Percentiles rank a stretch among this genome's conserved stretches.
Evolutionary conservation across 1,140 invertebrate genomes (phyloP).

Genomic region (Radopholus similis): DNA sequence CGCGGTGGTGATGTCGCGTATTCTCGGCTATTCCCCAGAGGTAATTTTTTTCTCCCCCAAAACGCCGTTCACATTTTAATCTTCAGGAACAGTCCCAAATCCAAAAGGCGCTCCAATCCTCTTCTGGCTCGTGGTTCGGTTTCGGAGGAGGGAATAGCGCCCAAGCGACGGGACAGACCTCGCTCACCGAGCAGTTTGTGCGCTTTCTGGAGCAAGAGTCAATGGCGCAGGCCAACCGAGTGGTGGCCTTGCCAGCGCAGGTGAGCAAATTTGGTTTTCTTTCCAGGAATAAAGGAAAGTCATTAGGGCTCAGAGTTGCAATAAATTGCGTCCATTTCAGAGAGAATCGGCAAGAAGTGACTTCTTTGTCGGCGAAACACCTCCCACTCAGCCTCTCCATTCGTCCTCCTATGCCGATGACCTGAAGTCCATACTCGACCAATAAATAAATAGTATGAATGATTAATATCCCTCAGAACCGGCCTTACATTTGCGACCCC

Average conservation of each 20-base stretch:
- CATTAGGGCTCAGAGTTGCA: not conserved
- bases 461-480: no score
- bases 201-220: conserved; percentile 31
- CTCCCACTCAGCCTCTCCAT: not conserved
- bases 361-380: conserved; percentile 9
- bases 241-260: not conserved
- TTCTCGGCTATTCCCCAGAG: conserved; percentile 27
- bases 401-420: conserved; percentile 5
- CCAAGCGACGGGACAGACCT: not conserved
- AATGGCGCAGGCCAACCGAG: not conserved
- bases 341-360: not conserved
- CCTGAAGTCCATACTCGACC: conserved; percentile 13
- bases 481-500: no score
- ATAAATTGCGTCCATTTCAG: not conserved
- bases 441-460: no score
- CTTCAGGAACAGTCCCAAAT: conserved; percentile 29
- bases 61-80: conserved; percentile 8
- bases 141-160: not conserved
- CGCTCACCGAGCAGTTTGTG: conserved; percentile 36
- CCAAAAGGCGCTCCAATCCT: conserved; percentile 12
- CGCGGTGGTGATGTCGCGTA: conserved; percentile 30
- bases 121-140: conserved; percentile 21
- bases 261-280: not conserved
- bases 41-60: conserved; percentile 2
- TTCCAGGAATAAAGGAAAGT: not conserved